Percentiles rank a stretch among this genome's conserved stretches.
These are phyloP conservation scores for Dendrophyllia cribrosa DNA, from an alignment of 64 coral and sea anemone genomes.

Conservation along the genomic window DNA sequence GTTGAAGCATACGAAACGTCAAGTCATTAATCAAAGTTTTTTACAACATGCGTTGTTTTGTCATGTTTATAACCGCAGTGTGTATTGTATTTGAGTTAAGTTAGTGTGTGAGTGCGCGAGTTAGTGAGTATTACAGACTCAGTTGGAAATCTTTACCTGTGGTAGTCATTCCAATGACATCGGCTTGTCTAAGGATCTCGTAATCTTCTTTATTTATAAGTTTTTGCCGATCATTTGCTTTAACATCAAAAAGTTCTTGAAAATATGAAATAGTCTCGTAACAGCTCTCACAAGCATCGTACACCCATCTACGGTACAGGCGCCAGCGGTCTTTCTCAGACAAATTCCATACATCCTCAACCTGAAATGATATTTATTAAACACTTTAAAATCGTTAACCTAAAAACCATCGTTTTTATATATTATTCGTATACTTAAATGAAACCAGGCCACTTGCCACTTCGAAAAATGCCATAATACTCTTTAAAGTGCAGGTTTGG, in stretches of 20 bases:
- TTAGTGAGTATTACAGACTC: too few species aligned
- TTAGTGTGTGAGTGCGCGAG: too few species aligned
- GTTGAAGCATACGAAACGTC: too few species aligned
- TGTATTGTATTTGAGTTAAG: too few species aligned
- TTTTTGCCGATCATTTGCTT: slow-evolving; percentile 3
- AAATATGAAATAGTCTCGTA: background rate
- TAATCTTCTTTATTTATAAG: slow-evolving; percentile 44
- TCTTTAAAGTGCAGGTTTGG: too few species aligned
- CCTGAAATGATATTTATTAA: slow-evolving; percentile 13
- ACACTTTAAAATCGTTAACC: slow-evolving; percentile 25
- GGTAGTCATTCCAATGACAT: slow-evolving; percentile 81
- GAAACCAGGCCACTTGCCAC: too few species aligned
- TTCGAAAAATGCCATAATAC: too few species aligned
- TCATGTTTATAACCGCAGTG: too few species aligned
- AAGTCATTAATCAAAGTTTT: too few species aligned
- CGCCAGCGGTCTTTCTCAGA: slow-evolving; percentile 57
- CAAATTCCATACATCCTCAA: slow-evolving; percentile 47
- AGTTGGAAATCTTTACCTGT: slow-evolving; percentile 33
- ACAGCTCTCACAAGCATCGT: slow-evolving; percentile 12
- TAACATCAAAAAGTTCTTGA: slow-evolving; percentile 14
- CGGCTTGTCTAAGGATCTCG: slow-evolving; percentile 54
- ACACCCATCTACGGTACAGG: slow-evolving; percentile 75
- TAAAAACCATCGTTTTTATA: too few species aligned
- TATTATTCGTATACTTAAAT: too few species aligned
- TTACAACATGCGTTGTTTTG: too few species aligned